phyloP scores from a whole-genome alignment of 1,140 invertebrate species.

The Oedothorax gibbosus region DNA sequence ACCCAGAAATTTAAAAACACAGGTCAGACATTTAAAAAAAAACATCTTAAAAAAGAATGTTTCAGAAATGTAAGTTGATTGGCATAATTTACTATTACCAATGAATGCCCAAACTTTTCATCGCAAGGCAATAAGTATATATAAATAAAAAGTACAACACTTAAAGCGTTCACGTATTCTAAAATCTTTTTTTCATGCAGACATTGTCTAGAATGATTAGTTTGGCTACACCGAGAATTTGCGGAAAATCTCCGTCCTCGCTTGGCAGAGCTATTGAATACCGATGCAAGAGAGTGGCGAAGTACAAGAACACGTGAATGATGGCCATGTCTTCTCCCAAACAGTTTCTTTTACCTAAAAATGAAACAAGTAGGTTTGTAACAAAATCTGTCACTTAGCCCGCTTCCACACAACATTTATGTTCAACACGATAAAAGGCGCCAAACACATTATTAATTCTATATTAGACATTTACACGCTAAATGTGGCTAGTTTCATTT shows the following conservation, averaged over 20 bases:
- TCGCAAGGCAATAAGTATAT: no score
- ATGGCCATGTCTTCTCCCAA: constrained; percentile 70
- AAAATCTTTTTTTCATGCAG: constrained; percentile 13
- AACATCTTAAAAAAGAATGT: no score
- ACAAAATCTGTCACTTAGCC: background rate
- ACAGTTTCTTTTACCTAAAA: constrained; percentile 65
- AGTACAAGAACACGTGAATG: constrained; percentile 69
- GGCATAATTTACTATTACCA: no score
- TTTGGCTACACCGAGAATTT: constrained; percentile 29
- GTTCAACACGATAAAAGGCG: background rate
- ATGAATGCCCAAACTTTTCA: no score
- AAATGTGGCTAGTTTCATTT: no score
- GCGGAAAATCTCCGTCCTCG: background rate
- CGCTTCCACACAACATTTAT: background rate
- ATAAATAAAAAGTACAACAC: no score
- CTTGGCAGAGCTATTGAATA: constrained; percentile 4
- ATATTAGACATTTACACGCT: background rate
- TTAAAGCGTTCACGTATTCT: background rate
- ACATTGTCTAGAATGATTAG: constrained; percentile 38
- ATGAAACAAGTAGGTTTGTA: background rate
- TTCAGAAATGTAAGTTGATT: no score
- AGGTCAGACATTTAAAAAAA: no score
- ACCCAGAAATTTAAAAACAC: no score
- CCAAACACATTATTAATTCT: background rate
- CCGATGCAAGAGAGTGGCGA: constrained; percentile 66